Percentiles rank a stretch among this genome's conserved stretches.
Conservation (phyloP, 2,797 vertebrate genomes). For the Rhynchotus rufescens region DNA sequence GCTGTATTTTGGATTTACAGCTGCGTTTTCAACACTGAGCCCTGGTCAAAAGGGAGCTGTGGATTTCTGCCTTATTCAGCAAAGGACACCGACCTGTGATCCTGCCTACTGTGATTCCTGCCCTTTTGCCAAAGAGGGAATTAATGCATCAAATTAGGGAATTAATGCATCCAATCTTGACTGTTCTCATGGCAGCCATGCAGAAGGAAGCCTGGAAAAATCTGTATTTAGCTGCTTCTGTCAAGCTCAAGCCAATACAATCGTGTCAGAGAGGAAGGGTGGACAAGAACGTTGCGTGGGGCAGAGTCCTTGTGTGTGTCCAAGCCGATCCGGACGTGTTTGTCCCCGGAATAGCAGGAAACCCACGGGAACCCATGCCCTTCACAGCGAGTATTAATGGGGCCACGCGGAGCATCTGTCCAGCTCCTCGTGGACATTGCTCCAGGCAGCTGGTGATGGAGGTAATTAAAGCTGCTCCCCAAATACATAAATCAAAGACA, state of each 20-base stretch:
- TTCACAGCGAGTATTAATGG: not conserved
- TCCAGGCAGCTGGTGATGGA: slow-evolving; percentile 20
- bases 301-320: not conserved
- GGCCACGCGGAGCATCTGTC: not conserved
- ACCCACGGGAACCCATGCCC: not conserved
- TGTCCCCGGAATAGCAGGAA: not conserved
- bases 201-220: not conserved
- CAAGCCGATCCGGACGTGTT: not conserved
- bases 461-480: slow-evolving; percentile 43
- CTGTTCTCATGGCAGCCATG: not conserved
- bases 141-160: not conserved
- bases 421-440: not conserved
- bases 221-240: not conserved
- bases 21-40: not conserved
- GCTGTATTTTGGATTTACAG: not conserved
- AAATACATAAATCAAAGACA: slow-evolving; percentile 47
- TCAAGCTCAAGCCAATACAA: not conserved
- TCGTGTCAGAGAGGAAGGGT: not conserved
- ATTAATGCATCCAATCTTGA: not conserved
- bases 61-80: not conserved
- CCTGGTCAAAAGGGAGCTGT: not conserved
- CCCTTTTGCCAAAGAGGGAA: not conserved
- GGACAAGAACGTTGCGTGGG: accelerated
- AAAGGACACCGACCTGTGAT: not conserved
- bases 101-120: not conserved